phyloP scores from a whole-genome alignment of 2,113 vertebrate species.

The Bettongia penicillata region DNA sequence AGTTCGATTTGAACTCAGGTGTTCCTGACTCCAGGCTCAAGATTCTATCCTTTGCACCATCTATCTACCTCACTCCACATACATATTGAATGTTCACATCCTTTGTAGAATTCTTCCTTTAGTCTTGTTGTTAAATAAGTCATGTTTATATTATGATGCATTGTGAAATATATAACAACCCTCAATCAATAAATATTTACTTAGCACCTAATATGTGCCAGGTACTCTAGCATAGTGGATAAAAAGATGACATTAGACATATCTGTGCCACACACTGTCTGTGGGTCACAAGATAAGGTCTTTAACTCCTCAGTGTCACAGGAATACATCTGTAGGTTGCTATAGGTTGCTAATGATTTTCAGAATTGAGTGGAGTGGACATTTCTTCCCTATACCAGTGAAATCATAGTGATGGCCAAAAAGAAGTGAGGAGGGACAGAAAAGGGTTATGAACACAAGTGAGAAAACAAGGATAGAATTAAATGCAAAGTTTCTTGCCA shows the following conservation, averaged over 20 bases:
- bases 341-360: not conserved
- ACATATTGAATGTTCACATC: not conserved
- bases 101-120: not conserved
- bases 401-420: not conserved
- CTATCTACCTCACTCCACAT: not conserved
- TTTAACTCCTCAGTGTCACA: not conserved
- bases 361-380: not conserved
- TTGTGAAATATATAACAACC: not conserved
- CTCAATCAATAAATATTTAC: not conserved
- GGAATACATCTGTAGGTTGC: not conserved
- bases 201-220: not conserved
- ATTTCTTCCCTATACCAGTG: not conserved
- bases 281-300: not conserved
- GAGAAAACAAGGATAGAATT: not conserved
- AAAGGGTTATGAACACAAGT: not conserved
- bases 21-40: not conserved
- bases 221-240: not conserved
- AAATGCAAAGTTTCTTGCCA: not conserved
- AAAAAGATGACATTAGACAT: not conserved
- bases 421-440: not conserved
- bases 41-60: not conserved
- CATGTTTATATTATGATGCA: not conserved
- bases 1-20: not conserved
- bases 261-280: not conserved
- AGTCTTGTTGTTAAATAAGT: not conserved